phyloP scores from a whole-genome alignment of 2,888 invertebrate genomes.

The Sinotaia quadrata region DNA sequence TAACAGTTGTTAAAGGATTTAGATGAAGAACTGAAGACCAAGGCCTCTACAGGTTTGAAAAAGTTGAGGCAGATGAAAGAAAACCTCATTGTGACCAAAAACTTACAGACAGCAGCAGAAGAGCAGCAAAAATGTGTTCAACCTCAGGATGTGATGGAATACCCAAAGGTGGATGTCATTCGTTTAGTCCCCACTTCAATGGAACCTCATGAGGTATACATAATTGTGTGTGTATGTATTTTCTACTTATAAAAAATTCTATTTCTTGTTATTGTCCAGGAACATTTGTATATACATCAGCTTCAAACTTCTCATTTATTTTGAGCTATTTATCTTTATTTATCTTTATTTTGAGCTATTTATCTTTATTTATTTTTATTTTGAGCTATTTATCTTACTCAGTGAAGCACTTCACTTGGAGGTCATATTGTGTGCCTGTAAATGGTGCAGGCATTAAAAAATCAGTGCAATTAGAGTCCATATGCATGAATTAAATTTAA shows the following conservation, averaged over 20 bases:
- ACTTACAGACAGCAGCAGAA: conserved; percentile 15
- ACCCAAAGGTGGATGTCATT: conserved; percentile 66
- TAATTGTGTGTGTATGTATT: not conserved
- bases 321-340: not conserved
- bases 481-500: too few relatives aligned
- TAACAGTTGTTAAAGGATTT: conserved; percentile 27
- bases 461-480: too few relatives aligned
- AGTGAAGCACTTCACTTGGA: too few relatives aligned
- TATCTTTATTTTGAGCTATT: too few relatives aligned
- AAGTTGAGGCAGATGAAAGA: conserved; percentile 30
- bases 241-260: not conserved
- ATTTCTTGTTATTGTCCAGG: not conserved
- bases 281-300: not conserved
- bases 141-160: conserved; percentile 50
- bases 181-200: conserved; percentile 64
- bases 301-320: not conserved
- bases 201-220: conserved; percentile 58
- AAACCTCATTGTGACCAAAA: conserved; percentile 26
- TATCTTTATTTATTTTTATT: too few relatives aligned
- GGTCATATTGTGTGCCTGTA: too few relatives aligned
- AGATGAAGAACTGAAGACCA: conserved; percentile 36
- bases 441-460: too few relatives aligned
- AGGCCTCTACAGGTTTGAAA: conserved; percentile 27
- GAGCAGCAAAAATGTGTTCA: not conserved
- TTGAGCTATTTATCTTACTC: too few relatives aligned